Conservation (phyloP, 2,113 vertebrate species). For the Pseudopipra pipra region DNA sequence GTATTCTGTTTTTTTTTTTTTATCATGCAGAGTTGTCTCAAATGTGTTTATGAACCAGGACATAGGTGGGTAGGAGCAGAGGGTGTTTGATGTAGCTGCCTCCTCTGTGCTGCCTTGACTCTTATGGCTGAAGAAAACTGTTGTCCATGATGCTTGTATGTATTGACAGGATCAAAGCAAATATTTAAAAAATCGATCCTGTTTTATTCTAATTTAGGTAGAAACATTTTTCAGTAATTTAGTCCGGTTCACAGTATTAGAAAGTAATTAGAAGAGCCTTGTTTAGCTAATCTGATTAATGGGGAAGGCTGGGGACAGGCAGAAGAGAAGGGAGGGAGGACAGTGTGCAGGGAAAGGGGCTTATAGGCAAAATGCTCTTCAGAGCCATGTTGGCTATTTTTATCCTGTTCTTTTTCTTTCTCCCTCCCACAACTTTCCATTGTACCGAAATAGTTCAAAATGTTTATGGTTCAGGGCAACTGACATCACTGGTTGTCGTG, state of each 20-base stretch:
- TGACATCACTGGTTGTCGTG: neutral
- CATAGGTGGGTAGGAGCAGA: neutral
- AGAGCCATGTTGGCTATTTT: constrained; percentile 24
- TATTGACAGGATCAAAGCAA: neutral
- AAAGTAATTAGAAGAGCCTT: neutral
- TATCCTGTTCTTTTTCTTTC: constrained; percentile 42
- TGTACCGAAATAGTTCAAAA: constrained; percentile 60
- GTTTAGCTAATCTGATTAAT: neutral
- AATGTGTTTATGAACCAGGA: fast-evolving
- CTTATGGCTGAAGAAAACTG: neutral
- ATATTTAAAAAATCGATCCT: neutral
- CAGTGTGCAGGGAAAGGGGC: neutral
- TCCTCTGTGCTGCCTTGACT: neutral
- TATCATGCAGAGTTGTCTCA: neutral
- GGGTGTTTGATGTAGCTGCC: neutral
- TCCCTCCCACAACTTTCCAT: constrained; percentile 48
- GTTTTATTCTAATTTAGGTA: neutral
- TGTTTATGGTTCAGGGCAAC: constrained; percentile 34
- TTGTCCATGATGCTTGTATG: neutral
- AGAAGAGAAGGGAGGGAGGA: neutral
- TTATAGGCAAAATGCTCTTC: neutral
- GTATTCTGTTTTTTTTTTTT: neutral
- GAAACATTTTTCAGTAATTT: neutral
- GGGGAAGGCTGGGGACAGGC: neutral
- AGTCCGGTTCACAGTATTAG: neutral